phyloP scores from a whole-genome alignment of 1,140 invertebrate genomes.

The Hirudo medicinalis region DNA sequence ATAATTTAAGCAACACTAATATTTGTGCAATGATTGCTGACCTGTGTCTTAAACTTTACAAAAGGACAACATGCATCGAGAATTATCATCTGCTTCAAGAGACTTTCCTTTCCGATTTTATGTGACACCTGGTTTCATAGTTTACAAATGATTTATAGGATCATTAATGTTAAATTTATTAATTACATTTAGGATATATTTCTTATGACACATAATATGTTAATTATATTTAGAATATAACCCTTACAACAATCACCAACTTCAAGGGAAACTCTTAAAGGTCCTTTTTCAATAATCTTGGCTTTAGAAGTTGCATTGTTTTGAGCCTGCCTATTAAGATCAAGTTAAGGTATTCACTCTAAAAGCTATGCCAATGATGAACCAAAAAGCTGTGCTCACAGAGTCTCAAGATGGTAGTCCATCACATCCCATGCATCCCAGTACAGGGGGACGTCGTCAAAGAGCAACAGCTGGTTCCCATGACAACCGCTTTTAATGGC shows the following conservation, averaged over 20 bases:
- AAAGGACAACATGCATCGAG: conserved; percentile 43
- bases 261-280: conserved; percentile 35
- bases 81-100: conserved; percentile 38
- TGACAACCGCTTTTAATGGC: conserved; percentile 28
- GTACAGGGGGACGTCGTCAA: conserved; percentile 47
- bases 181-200: too few relatives aligned
- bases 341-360: neutral
- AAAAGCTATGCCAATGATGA: neutral
- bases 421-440: conserved; percentile 52
- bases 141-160: too few relatives aligned
- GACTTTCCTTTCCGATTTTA: conserved; percentile 39
- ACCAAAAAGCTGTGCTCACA: conserved; percentile 25
- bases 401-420: conserved; percentile 48
- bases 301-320: conserved; percentile 24
- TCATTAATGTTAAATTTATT: too few relatives aligned
- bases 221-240: too few relatives aligned
- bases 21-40: conserved; percentile 17
- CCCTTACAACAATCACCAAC: too few relatives aligned
- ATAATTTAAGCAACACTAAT: too few relatives aligned
- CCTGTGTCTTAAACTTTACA: conserved; percentile 41
- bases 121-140: conserved; percentile 25
- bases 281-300: conserved; percentile 32
- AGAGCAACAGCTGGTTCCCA: conserved; percentile 43
- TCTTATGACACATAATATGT: too few relatives aligned
- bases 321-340: neutral